Evolutionary conservation across 2,797 vertebrate species (phyloP).

Genomic region (Epinephelus awoara): DNA sequence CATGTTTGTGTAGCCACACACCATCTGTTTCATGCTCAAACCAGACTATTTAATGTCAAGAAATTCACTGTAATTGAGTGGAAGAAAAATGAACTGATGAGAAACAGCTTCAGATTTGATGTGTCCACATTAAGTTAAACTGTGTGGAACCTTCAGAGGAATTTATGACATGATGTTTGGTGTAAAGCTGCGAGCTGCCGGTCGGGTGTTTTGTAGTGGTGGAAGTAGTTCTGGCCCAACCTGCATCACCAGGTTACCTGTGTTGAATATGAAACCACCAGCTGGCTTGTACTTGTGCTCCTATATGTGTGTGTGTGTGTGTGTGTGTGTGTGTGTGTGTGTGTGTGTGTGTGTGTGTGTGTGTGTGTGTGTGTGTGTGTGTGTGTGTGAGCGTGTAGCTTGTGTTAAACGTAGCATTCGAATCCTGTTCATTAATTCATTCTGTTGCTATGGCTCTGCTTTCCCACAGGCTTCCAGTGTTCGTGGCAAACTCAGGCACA

Average conservation of each 20-base stretch:
- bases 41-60: not conserved
- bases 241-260: slow-evolving; percentile 64
- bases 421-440: slow-evolving; percentile 87
- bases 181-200: slow-evolving; percentile 4
- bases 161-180: not conserved
- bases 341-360: slow-evolving; percentile 42
- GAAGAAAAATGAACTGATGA: not conserved
- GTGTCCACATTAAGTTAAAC: not conserved
- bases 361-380: slow-evolving; percentile 41
- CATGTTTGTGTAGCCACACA: not conserved
- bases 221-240: slow-evolving; percentile 30
- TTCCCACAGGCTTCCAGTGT: slow-evolving; percentile 78
- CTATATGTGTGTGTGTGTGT: slow-evolving; percentile 38
- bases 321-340: slow-evolving; percentile 20
- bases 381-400: slow-evolving; percentile 43
- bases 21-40: not conserved
- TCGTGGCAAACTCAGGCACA: slow-evolving; percentile 74
- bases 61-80: not conserved
- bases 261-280: slow-evolving; percentile 77
- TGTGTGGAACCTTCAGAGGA: not conserved
- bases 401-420: slow-evolving; percentile 77
- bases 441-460: slow-evolving; percentile 80
- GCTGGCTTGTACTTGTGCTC: slow-evolving; percentile 53
- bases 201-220: slow-evolving; percentile 30
- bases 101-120: not conserved